These are phyloP conservation scores for Pangasius krempfi DNA, from an alignment of 2,797 vertebrate species.

Conservation along the genomic window DNA sequence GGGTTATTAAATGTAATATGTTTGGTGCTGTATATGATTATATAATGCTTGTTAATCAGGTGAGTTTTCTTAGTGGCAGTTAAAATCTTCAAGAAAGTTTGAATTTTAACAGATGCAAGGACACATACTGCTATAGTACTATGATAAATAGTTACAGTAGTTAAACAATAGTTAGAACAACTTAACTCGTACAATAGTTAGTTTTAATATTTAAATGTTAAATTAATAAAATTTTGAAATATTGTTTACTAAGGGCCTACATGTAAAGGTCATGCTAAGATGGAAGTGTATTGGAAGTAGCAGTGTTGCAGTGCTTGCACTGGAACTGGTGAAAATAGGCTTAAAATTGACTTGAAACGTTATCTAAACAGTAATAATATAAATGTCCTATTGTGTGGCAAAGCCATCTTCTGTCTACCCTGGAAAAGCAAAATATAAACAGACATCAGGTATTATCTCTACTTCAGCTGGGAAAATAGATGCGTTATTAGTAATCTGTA, in stretches of 20 bases:
- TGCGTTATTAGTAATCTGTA: not conserved
- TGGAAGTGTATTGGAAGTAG: too few relatives aligned
- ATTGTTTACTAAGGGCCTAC: too few relatives aligned
- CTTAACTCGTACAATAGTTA: not conserved
- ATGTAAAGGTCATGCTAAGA: too few relatives aligned
- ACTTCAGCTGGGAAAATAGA: not conserved
- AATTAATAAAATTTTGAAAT: too few relatives aligned
- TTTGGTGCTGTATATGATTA: not conserved
- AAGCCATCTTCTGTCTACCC: not conserved
- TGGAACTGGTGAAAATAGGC: too few relatives aligned
- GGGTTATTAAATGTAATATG: not conserved
- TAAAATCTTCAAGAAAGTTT: too few relatives aligned
- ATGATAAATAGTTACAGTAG: not conserved
- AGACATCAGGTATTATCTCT: not conserved
- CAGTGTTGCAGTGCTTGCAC: not conserved
- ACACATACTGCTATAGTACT: not conserved
- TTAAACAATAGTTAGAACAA: not conserved
- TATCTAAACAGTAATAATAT: too few relatives aligned
- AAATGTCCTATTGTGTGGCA: not conserved
- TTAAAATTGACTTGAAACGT: too few relatives aligned
- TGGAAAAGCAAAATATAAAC: not conserved
- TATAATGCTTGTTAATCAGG: not conserved
- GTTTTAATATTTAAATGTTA: not conserved
- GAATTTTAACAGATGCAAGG: not conserved
- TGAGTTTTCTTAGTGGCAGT: not conserved